phyloP scores from a whole-genome alignment of 2,797 vertebrate genomes.

The Schizopygopsis pylzovi region DNA sequence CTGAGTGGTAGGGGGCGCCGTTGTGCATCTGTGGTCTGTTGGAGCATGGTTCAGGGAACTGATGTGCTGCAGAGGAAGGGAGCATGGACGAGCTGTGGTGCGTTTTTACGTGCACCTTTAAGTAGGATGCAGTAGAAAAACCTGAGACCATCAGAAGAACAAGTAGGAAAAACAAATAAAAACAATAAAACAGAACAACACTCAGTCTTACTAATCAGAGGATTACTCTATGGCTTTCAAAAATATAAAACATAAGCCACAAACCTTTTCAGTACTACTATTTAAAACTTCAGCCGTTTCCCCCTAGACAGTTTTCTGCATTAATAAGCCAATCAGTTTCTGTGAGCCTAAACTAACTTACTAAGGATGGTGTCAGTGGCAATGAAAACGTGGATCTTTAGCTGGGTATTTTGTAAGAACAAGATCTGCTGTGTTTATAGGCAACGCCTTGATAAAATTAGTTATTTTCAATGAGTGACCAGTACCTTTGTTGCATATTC shows the following conservation, averaged over 20 bases:
- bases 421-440: slow-evolving; percentile 25
- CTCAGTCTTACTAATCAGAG: slow-evolving; percentile 60
- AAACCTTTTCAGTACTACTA: slow-evolving; percentile 8
- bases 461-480: neutral
- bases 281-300: neutral
- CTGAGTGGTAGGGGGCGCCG: slow-evolving; percentile 98
- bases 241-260: neutral
- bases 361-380: neutral
- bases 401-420: slow-evolving; percentile 5
- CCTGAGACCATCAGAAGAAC: slow-evolving; percentile 84
- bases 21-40: slow-evolving; percentile 93
- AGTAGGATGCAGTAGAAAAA: slow-evolving; percentile 99
- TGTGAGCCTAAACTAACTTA: neutral
- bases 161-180: slow-evolving; percentile 73
- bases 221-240: neutral
- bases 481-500: slow-evolving; percentile 99
- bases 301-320: neutral
- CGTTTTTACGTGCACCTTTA: slow-evolving; percentile 99
- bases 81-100: slow-evolving; percentile 93
- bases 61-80: slow-evolving; percentile 78
- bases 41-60: slow-evolving; percentile 90
- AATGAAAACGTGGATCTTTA: neutral
- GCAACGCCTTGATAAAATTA: slow-evolving; percentile 19
- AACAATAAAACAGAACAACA: slow-evolving; percentile 58
- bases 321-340: slow-evolving; percentile 12